Conservation (phyloP, 2,113 vertebrate species). For the Lophotis ruficrista region DNA sequence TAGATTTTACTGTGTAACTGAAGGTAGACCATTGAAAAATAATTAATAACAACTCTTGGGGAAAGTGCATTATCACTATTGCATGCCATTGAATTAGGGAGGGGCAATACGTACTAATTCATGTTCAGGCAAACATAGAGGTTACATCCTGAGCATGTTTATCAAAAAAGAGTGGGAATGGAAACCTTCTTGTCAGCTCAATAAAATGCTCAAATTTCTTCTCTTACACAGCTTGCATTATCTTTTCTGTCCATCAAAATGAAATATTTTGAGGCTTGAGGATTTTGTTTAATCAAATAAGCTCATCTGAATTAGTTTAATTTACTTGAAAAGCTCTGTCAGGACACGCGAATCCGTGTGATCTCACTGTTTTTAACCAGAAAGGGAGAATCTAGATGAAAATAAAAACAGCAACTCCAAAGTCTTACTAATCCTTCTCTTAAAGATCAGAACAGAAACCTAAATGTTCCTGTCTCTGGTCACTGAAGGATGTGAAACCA, state of each 20-base stretch:
- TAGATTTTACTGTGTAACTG: not conserved
- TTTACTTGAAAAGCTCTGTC: not conserved
- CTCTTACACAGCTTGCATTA: not conserved
- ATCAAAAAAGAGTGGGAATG: not conserved
- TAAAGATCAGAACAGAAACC: not conserved
- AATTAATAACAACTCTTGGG: not conserved
- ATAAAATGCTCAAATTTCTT: not conserved
- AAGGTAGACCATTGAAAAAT: not conserved
- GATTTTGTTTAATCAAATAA: conserved; percentile 7
- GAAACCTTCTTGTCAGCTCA: not conserved
- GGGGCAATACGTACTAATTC: not conserved
- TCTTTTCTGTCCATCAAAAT: not conserved
- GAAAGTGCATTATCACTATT: not conserved
- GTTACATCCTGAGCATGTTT: not conserved
- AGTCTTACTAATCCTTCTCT: not conserved
- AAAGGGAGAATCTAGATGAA: not conserved
- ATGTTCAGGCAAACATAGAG: not conserved
- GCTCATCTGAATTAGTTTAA: not conserved
- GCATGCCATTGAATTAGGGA: not conserved
- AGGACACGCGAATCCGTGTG: not conserved
- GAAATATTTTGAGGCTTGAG: not conserved
- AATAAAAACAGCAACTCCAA: not conserved
- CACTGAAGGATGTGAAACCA: not conserved
- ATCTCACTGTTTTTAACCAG: not conserved
- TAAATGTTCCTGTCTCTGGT: not conserved